Conservation (phyloP, 2,888 invertebrate genomes). For the Drosophila nr. fundita region DNA sequence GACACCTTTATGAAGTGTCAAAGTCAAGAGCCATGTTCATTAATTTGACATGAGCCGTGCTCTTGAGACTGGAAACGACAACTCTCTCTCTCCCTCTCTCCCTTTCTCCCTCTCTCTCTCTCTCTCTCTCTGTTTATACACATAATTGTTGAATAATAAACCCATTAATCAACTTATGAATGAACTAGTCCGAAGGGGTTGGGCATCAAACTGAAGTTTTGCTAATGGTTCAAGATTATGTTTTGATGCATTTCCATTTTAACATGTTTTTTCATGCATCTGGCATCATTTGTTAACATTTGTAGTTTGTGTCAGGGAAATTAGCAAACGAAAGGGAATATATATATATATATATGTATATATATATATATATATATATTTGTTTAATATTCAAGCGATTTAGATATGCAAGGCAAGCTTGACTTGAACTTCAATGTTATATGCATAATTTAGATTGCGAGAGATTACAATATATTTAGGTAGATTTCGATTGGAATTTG, state of each 20-base stretch:
- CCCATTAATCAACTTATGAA: constrained; percentile 75
- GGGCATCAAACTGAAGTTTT: constrained; percentile 28
- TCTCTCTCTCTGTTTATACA: constrained; percentile 56
- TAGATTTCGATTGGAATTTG: not conserved
- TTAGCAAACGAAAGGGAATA: constrained; percentile 6
- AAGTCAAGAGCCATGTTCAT: constrained; percentile 76
- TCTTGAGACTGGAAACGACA: constrained; percentile 70
- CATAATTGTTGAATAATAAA: constrained; percentile 81
- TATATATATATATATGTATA: no score
- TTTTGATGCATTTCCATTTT: constrained; percentile 55
- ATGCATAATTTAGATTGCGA: not conserved
- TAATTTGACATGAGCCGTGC: constrained; percentile 75
- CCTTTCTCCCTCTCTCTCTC: constrained; percentile 24
- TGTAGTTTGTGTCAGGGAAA: constrained; percentile 21
- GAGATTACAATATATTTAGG: not conserved
- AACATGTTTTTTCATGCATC: constrained; percentile 42
- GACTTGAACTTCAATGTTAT: not conserved
- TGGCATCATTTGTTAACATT: constrained; percentile 63
- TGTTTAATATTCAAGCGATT: not conserved
- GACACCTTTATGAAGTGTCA: constrained; percentile 81
- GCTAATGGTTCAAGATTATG: constrained; percentile 68
- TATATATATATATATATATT: not conserved
- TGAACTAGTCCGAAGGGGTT: constrained; percentile 45
- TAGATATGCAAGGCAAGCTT: not conserved
- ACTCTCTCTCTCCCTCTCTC: constrained; percentile 41